Percentiles rank a stretch among this genome's conserved stretches.
phyloP scores from a whole-genome alignment of 2,797 vertebrate species.

The Neosalanx taihuensis region DNA sequence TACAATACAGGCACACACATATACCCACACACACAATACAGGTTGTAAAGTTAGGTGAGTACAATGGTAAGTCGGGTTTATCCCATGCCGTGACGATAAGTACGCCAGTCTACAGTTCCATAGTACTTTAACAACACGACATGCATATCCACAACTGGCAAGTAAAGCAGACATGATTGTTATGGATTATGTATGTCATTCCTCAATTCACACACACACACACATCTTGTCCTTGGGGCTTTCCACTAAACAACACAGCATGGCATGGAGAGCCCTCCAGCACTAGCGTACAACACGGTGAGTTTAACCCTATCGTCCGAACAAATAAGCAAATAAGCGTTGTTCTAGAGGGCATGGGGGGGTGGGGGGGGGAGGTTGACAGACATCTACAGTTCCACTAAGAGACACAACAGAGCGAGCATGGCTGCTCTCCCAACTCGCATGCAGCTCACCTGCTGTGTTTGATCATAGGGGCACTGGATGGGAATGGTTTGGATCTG shows the following conservation, averaged over 20 bases:
- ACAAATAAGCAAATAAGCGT: neutral
- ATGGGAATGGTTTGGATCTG: slow-evolving; percentile 10
- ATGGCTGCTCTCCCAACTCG: neutral
- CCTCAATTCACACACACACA: neutral
- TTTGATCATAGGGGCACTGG: slow-evolving; percentile 15
- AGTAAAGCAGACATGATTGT: neutral
- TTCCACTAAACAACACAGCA: neutral
- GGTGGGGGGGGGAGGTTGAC: neutral
- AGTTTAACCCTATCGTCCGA: neutral
- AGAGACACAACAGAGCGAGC: slow-evolving; percentile 9
- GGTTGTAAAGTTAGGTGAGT: no score
- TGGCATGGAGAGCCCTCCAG: neutral
- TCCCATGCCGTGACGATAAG: neutral
- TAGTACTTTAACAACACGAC: slow-evolving; percentile 1
- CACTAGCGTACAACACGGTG: neutral
- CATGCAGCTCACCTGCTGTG: neutral
- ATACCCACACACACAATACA: neutral
- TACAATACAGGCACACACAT: slow-evolving; percentile 7
- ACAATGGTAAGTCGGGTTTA: neutral
- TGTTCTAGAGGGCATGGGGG: slow-evolving; percentile 3
- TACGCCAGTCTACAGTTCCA: neutral
- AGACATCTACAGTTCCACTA: neutral
- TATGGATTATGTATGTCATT: neutral
- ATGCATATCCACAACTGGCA: neutral
- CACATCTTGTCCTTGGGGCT: neutral